Base-by-base conservation (phyloP, 1,140 invertebrate species). In the Panagrolaimus sp. region DNA sequence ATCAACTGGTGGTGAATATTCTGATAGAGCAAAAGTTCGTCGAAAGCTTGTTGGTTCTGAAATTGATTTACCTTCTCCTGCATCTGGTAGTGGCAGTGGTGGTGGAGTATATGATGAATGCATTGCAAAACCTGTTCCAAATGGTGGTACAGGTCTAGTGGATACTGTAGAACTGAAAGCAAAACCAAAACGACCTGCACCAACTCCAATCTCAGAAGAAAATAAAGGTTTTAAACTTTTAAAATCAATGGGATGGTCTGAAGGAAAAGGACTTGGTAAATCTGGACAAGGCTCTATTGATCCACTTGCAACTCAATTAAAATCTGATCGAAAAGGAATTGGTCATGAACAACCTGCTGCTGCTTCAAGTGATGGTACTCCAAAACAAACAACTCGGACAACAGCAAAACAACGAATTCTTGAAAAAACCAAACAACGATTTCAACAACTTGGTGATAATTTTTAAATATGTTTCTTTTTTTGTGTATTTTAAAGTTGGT, bases 231-330 rank as follows among this genome's bases (percentile, higher is more conserved):
- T 90, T 84, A 91, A 91, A 83, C 86, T 98, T 73, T 83, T 98
- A 45, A 92, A 96, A 84, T 95, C 94, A 85, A 97, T 97, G 94
- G 95, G 94, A 0, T 97, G 95, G 94, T 90, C 89, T 7, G 91
- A 93, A 82, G 94, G 31, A 14, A 57, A 57, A 20, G 51, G 51
- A 11, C 51, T 57, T 13, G 51, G 51, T 0, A 57, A 57, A 27
- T 20, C 51, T 11, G 51, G 27, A n/a, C 20, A 20, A 25, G 51
- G 51, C 11, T 20, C 27, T 11, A 57, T 27, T 11, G 27, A 25
- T 57, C 27, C 51, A 3, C 20, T 57, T 16, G 51, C 51, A 8
- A 27, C 20, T 20, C 20, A 57, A 25, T 16, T 57, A 16, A 57
- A 57, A 20, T 14, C 51, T 23, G 31, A 38, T 38, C 11, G 51